Evolutionary conservation across 2,113 vertebrate genomes (phyloP), one percentile per base, ranked within the genome.

Genomic region (Rhineura floridana): DNA sequence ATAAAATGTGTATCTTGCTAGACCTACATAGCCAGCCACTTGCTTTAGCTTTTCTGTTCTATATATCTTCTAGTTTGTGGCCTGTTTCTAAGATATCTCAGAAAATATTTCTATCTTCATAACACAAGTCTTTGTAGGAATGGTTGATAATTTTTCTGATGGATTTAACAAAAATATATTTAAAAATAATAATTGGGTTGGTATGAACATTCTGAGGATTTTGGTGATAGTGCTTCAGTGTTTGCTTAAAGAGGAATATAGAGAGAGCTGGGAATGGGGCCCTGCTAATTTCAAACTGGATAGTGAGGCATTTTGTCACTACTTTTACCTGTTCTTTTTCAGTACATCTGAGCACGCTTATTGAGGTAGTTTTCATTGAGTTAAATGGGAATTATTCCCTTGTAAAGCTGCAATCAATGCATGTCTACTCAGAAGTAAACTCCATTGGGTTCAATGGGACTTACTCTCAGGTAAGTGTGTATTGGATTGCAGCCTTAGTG

Each of bases 81-180:
- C 0, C 55, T 1, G 8, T 1, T n/a, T 5, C 59, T 11, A 25
- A 0, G 21, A 33, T 3, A 1, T 39, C 33, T n/a, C 62, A 0
- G 1, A 79, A 7, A 2, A 0, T 0, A 0, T 4, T 10, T 4
- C 42, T 0, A 0, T 6, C 3, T 0, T 55, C 1, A 48, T 78
- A 1, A 10, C 28, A 73, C 39, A 36, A 36, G 25, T 25, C 50
- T 73, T 25, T 44, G 25, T 21, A 28, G 10, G 69, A 59, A 23
- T 5, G 13, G 6, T 17, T 75, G 83, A 17, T 73, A 75, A 39
- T 17, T n/a, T 50, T 69, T 46, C 3, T 55, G 36, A 17, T 33
- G 33, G 8, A 36, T 42, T 85, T 55, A 59, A 28, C 25, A 6
- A 33, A 19, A 42, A 19, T 42, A 55, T 39, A 39, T 67, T 82